Percentiles rank a stretch among this genome's conserved stretches.
phyloP scores from a whole-genome alignment of 2,113 vertebrate genomes.

The Toxostoma redivivum region DNA sequence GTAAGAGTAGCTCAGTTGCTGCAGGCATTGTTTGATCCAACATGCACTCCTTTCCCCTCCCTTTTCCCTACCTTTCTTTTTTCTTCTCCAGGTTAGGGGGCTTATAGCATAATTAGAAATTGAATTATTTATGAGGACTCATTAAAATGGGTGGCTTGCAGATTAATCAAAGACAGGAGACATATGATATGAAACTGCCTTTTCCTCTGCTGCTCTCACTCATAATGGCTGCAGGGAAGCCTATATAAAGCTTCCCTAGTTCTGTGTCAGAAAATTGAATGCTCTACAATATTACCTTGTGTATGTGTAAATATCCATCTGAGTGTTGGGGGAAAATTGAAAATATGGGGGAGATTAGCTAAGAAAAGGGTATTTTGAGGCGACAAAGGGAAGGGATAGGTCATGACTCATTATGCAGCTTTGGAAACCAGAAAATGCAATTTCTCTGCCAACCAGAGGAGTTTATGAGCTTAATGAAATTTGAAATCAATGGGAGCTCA shows the following conservation, averaged over 20 bases:
- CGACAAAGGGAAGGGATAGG: constrained; percentile 21
- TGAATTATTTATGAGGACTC: constrained; percentile 87
- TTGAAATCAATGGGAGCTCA: constrained; percentile 51
- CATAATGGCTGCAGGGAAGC: neutral
- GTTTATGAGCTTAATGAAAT: constrained; percentile 51
- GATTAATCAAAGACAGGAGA: constrained; percentile 72
- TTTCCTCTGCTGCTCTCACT: constrained; percentile 46
- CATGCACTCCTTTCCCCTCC: neutral
- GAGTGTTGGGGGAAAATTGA: neutral
- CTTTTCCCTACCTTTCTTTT: constrained; percentile 28
- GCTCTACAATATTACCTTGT: neutral
- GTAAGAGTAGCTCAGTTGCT: constrained; percentile 29
- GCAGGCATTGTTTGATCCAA: constrained; percentile 38
- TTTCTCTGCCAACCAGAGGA: constrained; percentile 50
- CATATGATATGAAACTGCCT: constrained; percentile 58
- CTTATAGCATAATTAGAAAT: constrained; percentile 84
- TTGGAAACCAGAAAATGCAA: constrained; percentile 44
- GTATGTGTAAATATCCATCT: neutral
- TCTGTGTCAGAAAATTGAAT: neutral
- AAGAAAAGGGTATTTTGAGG: neutral
- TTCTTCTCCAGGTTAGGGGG: constrained; percentile 65
- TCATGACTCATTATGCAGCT: constrained; percentile 31
- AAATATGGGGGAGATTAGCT: constrained; percentile 24
- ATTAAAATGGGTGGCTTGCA: constrained; percentile 72
- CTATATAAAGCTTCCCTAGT: neutral